These are phyloP conservation scores for Actinostola sp. DNA, from an alignment of 92 coral and sea anemone species.

Conservation along the genomic window DNA sequence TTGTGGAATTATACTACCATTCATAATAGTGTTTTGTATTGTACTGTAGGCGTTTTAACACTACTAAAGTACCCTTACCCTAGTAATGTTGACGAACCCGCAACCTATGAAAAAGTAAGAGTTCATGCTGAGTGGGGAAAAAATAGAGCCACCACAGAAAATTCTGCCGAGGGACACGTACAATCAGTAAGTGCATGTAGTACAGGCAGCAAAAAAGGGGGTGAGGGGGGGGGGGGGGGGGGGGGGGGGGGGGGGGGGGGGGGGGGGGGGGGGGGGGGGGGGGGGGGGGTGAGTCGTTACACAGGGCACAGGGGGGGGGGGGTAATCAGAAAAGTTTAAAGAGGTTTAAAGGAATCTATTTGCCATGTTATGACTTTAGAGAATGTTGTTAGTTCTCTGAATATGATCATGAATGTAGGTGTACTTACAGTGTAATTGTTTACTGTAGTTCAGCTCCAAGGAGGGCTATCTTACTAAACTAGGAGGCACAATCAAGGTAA, in stretches of 20 bases:
- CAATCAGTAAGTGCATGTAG: slow-evolving; percentile 68
- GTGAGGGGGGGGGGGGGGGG: not conserved
- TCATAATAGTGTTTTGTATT: no score
- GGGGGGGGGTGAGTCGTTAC: no score
- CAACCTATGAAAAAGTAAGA: slow-evolving; percentile 85
- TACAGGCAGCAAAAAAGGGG: not conserved
- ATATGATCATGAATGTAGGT: no score
- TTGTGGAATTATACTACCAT: slow-evolving; percentile 4
- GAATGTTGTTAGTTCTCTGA: no score
- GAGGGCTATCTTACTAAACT: slow-evolving; percentile 96
- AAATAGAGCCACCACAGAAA: slow-evolving; percentile 62
- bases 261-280: no score
- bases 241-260: no score
- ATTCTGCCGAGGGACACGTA: slow-evolving; percentile 41
- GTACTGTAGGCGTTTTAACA: slow-evolving; percentile 91
- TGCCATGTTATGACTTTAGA: no score
- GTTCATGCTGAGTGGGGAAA: slow-evolving; percentile 99
- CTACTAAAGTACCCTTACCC: slow-evolving; percentile 97
- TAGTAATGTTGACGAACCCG: slow-evolving; percentile 93
- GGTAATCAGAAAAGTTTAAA: no score
- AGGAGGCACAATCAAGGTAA: slow-evolving; percentile 91
- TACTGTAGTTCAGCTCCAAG: slow-evolving; percentile 81
- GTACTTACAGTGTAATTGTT: not conserved
- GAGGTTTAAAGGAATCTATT: no score
- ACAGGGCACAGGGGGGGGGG: no score